Base-by-base conservation (phyloP, 1,140 invertebrate genomes). In the Pogonus chalceus region DNA sequence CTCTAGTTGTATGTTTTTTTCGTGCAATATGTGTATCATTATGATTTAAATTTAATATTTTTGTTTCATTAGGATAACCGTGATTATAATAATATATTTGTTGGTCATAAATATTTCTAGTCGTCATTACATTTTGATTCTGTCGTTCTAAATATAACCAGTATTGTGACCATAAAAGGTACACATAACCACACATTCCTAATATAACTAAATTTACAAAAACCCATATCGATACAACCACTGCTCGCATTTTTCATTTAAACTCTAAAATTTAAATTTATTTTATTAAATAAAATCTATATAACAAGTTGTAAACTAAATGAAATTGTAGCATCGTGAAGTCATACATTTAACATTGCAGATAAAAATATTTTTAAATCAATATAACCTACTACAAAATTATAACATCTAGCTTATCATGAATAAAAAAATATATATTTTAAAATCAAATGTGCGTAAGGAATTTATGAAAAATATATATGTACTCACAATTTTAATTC, bases 121-220 rank as follows among this genome's bases (percentile, higher is more conserved):
- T 70, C 1, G 69, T 58, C 53, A 71, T 70, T 12, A 62, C 68
- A 61, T 72, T 73, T 46, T 69, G 62, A 58, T 69, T 69, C 55
- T 76, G 71, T 56, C 71, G 73, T 56, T 76, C 74, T 49, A 78
- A 71, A 57, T 76, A 76, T 65, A 76, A 76, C 81, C 81, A 84
- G 58, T 84, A 84, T 59, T 84, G 78, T 0, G 79, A 79, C 81
- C 81, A 85, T 37, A 85, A 74, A 20, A 85, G 65, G 63, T 84
- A 84, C 53, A 84, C 76, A 65, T 85, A 85, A 24, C 81, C 79
- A 57, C 80, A 79, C 77, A 84, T 83, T 12, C 82, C 82, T 59
- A 84, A 79, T 62, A 83, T 76, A 20, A 83, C 70, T 23, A 85
- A 69, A 66, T 83, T 83, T 53, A 85, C 79, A 60, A 85, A 85